phyloP scores from a whole-genome alignment of 2,797 vertebrate genomes.

The Pipistrellus pygmaeus region DNA sequence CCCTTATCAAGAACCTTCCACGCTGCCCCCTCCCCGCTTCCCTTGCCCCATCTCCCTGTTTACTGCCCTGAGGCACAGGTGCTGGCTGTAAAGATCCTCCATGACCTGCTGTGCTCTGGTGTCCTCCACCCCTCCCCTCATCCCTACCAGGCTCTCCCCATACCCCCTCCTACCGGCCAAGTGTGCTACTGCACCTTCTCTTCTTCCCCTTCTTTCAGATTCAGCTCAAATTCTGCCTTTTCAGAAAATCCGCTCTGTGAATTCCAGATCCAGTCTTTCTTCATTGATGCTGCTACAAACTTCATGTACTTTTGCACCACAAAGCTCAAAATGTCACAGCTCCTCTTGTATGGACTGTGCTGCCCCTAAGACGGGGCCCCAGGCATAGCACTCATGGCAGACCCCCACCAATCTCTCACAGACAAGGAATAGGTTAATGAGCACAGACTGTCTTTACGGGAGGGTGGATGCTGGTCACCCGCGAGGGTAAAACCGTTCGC shows the following conservation, averaged over 20 bases:
- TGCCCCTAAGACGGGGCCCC: background rate
- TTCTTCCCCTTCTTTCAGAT: background rate
- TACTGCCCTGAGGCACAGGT: background rate
- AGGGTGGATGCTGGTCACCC: background rate
- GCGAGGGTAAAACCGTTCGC: background rate
- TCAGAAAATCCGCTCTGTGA: background rate
- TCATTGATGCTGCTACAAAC: background rate
- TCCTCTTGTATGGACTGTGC: background rate
- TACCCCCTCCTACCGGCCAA: background rate
- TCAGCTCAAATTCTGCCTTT: background rate
- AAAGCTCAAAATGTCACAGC: background rate
- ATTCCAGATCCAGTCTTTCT: background rate
- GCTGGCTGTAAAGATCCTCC: background rate
- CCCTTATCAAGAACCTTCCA: background rate
- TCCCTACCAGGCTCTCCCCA: background rate
- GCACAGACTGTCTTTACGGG: background rate
- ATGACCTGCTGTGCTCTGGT: background rate
- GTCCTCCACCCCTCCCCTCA: background rate
- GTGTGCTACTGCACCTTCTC: background rate
- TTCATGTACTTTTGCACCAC: background rate
- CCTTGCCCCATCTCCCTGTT: background rate
- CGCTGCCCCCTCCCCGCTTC: background rate
- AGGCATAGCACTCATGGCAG: too few species aligned
- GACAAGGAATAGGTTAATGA: background rate
- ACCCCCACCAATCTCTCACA: background rate